Conservation (phyloP, 2,888 invertebrate genomes). For the Trilocha varians region DNA sequence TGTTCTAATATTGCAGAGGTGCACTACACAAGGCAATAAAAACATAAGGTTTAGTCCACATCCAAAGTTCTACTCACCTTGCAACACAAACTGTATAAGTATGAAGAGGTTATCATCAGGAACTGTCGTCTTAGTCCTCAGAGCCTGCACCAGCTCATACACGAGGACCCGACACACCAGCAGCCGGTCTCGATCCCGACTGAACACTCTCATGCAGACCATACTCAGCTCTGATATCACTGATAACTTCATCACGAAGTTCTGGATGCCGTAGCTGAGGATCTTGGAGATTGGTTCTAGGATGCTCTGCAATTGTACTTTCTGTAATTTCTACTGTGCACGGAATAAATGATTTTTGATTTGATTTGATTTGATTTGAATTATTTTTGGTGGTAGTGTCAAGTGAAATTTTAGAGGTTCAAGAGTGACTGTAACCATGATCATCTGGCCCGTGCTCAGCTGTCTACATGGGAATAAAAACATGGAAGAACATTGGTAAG, state of each 20-base stretch:
- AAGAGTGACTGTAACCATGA: no score
- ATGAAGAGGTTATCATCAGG: conserved; percentile 96
- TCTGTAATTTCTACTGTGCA: no score
- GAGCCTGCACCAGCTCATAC: conserved; percentile 94
- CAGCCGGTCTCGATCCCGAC: conserved; percentile 94
- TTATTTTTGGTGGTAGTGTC: no score
- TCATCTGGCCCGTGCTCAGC: no score
- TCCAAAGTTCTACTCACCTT: conserved; percentile 61
- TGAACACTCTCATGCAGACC: conserved; percentile 90
- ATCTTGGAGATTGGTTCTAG: conserved; percentile 97
- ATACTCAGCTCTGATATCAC: conserved; percentile 90
- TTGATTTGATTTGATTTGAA: no score
- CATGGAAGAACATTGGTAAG: no score
- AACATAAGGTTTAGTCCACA: no score
- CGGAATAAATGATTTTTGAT: no score
- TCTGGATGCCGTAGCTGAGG: conserved; percentile 92
- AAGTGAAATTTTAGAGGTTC: no score
- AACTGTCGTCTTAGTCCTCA: conserved; percentile 94
- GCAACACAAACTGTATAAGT: conserved; percentile 89
- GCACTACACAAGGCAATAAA: no score
- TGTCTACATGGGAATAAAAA: no score
- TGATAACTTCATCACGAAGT: conserved; percentile 84
- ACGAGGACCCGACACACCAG: conserved; percentile 92
- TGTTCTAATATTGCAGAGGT: no score
- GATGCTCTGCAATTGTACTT: conserved; percentile 84